Evolutionary conservation across 2,888 invertebrate species (phyloP).

Genomic region (Elmis aenea): DNA sequence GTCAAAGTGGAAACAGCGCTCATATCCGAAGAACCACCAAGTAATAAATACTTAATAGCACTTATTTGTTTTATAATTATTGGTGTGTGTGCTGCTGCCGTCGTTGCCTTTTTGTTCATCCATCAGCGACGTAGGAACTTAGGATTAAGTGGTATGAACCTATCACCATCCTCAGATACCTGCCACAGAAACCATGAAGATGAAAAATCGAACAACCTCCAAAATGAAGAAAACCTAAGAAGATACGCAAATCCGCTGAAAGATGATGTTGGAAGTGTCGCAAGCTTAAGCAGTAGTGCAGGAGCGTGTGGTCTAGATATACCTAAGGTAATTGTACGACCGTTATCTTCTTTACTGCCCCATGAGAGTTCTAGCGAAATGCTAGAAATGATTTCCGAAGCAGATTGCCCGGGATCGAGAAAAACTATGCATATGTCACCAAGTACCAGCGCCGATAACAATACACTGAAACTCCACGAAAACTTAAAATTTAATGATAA

Average conservation of each 20-base stretch:
- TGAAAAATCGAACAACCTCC: slow-evolving; percentile 85
- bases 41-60: slow-evolving; percentile 48
- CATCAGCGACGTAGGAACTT: slow-evolving; percentile 53
- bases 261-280: slow-evolving; percentile 50
- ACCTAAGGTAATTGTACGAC: slow-evolving; percentile 47
- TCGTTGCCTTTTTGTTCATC: slow-evolving; percentile 52
- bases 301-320: slow-evolving; percentile 38
- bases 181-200: slow-evolving; percentile 69
- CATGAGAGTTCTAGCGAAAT: slow-evolving; percentile 53
- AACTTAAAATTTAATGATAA: slow-evolving; percentile 27
- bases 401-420: slow-evolving; percentile 48
- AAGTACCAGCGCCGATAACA: slow-evolving; percentile 40
- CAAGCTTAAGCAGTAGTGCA: slow-evolving; percentile 44
- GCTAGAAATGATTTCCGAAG: slow-evolving; percentile 58
- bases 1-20: slow-evolving; percentile 72
- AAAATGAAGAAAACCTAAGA: slow-evolving; percentile 85
- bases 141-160: slow-evolving; percentile 51
- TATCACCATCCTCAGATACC: slow-evolving; percentile 54
- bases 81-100: slow-evolving; percentile 39
- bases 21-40: slow-evolving; percentile 52
- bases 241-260: slow-evolving; percentile 46
- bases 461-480: slow-evolving; percentile 37
- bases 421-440: slow-evolving; percentile 46
- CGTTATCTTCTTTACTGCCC: slow-evolving; percentile 45
- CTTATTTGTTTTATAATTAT: slow-evolving; percentile 47